Conservation (phyloP, 2,797 vertebrate species). For the Sylvia borin region DNA sequence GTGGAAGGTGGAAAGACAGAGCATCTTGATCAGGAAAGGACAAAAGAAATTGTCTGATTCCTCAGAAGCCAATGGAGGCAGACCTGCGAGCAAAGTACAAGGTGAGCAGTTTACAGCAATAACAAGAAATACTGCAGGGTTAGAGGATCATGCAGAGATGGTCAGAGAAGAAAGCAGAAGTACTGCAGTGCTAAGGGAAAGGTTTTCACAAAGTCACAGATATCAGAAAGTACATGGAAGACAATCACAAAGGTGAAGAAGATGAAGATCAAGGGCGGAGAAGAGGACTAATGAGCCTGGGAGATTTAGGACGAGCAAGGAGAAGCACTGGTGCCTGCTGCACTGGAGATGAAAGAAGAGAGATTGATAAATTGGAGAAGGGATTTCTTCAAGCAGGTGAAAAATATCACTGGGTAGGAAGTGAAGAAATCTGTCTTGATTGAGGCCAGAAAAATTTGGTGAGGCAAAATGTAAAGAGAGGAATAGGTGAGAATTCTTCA, state of each 20-base stretch:
- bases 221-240: slow-evolving; percentile 51
- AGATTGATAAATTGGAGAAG: slow-evolving; percentile 23
- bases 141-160: slow-evolving; percentile 68
- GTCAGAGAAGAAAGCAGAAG: slow-evolving; percentile 68
- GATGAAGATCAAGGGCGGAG: slow-evolving; percentile 63
- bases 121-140: slow-evolving; percentile 66
- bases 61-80: slow-evolving; percentile 52
- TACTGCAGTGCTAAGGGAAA: slow-evolving; percentile 58
- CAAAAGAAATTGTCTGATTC: slow-evolving; percentile 56
- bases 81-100: slow-evolving; percentile 53
- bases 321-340: slow-evolving; percentile 21
- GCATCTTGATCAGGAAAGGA: slow-evolving; percentile 53
- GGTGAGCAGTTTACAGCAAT: slow-evolving; percentile 67
- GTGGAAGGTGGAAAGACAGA: slow-evolving; percentile 23
- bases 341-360: slow-evolving; percentile 45
- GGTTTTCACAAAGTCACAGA: slow-evolving; percentile 58
- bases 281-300: slow-evolving; percentile 56
- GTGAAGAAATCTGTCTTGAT: slow-evolving; percentile 2
- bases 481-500: background rate
- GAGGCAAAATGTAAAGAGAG: background rate
- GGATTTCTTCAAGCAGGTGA: slow-evolving; percentile 35
- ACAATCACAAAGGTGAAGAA: slow-evolving; percentile 62
- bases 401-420: slow-evolving; percentile 27
- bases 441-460: background rate
- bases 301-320: slow-evolving; percentile 32